Evolutionary conservation across 37 sponge, comb jelly and placozoan genomes (phyloP), one percentile per base, ranked within the genome.

Genomic region (Oscarella lobularis): DNA sequence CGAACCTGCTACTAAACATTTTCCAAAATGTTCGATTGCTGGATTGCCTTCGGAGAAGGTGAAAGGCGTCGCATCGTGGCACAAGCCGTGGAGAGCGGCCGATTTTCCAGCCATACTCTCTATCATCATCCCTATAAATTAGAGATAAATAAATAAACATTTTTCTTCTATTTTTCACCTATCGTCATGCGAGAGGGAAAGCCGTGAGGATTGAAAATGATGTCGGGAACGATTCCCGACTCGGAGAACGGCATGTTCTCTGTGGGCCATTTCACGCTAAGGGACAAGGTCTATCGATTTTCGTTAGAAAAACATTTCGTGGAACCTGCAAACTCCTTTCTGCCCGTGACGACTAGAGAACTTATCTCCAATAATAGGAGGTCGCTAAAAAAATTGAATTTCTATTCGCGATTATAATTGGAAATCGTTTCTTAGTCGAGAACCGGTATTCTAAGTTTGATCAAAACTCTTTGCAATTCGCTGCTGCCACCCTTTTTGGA

Each of bases 181-280:
- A 98, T 94, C 33, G 99, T 98, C 99, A 98, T 98, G 74, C 99
- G 76, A 2, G 99, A 98, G 9, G 99, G 99, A 74, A 86, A 98
- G 5, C 99, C 99, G 73, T 98, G 99, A 40, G 99, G 99, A 67
- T 98, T 98, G 73, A 98, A 98, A 4, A 98, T 81, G 67, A 98
- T 98, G 72, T 98, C 99, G 73, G 99, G 99, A 3, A 91, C 87
- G 82, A 98, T 87, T 20, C 99, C 99, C 9, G 87, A 84, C 75
- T 98, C 99, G 0, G 94, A 77, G 78, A 98, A 98, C 30, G 99
- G 99, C 85, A 98, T 85, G 79, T 90, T 86, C 79, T 92, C 94
- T n/a, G 75, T 71, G 2, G 94, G 94, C 94, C 94, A 98, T 75
- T 79, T 76, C 77, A 84, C 85, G 75, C 92, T 92, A 35, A 1